phyloP scores from a whole-genome alignment of 1,140 invertebrate species.

The Drosophila obscura region DNA sequence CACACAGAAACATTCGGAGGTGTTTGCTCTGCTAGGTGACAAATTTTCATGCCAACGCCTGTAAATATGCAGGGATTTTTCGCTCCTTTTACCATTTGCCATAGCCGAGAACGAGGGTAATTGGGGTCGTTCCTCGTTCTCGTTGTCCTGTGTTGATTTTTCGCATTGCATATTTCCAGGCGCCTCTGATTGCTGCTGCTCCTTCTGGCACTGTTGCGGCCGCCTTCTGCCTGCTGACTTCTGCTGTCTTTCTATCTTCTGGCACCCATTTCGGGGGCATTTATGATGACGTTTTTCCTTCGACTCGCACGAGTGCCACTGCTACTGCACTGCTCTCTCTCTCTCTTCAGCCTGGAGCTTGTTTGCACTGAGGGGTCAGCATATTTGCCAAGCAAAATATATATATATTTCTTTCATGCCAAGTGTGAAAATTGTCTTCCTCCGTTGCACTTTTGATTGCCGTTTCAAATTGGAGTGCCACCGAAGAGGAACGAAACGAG shows the following conservation, averaged over 20 bases:
- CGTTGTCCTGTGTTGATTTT: constrained; percentile 73
- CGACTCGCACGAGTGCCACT: constrained; percentile 69
- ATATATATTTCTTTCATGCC: constrained; percentile 54
- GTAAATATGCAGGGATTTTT: constrained; percentile 76
- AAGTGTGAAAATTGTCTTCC: constrained; percentile 78
- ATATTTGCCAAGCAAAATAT: constrained; percentile 76
- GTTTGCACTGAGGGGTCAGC: constrained; percentile 79
- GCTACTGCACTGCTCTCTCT: constrained; percentile 34
- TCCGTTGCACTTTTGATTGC: constrained; percentile 78
- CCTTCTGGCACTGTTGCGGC: constrained; percentile 8
- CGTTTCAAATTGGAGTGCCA: constrained; percentile 59
- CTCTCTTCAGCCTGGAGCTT: constrained; percentile 28
- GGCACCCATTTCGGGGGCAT: constrained; percentile 39
- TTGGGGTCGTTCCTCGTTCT: constrained; percentile 68
- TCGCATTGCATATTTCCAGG: constrained; percentile 77
- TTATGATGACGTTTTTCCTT: constrained; percentile 75
- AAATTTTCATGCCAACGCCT: constrained; percentile 81
- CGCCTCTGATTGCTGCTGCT: constrained; percentile 59
- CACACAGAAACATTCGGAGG: constrained; percentile 23
- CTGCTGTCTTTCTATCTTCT: constrained; percentile 15
- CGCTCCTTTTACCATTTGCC: constrained; percentile 42
- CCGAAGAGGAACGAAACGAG: constrained; percentile 26
- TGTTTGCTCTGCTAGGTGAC: constrained; percentile 79
- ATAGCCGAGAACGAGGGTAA: constrained; percentile 70
- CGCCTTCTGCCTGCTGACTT: neutral